A percentile compares a stretch with the other conserved stretches of the same genome.
phyloP scores from a whole-genome alignment of 2,113 vertebrate genomes.

The Leucopternis melanops region DNA sequence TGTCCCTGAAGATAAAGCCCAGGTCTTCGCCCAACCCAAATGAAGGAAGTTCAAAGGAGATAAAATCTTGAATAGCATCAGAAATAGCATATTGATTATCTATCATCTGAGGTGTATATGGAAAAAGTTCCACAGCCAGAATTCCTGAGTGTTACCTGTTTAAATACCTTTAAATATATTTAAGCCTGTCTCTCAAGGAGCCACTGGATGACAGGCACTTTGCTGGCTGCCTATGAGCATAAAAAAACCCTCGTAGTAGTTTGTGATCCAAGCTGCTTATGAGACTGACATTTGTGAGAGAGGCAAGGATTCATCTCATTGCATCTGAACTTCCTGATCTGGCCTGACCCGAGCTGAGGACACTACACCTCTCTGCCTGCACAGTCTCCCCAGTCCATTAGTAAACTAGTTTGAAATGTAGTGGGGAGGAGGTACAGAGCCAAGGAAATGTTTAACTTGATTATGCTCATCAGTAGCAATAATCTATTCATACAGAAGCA shows the following conservation, averaged over 20 bases:
- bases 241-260: background rate
- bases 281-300: background rate
- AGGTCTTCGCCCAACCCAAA: background rate
- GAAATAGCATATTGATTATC: background rate
- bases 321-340: background rate
- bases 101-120: background rate
- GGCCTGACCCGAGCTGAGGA: background rate
- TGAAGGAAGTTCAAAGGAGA: background rate
- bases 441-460: conserved; percentile 51
- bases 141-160: background rate
- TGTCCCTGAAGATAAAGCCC: background rate
- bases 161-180: background rate
- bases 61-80: background rate
- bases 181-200: background rate
- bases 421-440: background rate
- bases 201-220: background rate
- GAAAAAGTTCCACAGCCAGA: background rate
- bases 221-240: background rate
- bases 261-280: background rate
- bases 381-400: background rate
- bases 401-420: conserved; percentile 11
- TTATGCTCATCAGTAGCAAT: conserved; percentile 9
- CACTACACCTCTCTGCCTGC: background rate
- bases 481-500: conserved; percentile 10
- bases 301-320: background rate